Evolutionary conservation across 2,888 invertebrate genomes (phyloP).

Genomic region (Hirtodrosophila alboralis): DNA sequence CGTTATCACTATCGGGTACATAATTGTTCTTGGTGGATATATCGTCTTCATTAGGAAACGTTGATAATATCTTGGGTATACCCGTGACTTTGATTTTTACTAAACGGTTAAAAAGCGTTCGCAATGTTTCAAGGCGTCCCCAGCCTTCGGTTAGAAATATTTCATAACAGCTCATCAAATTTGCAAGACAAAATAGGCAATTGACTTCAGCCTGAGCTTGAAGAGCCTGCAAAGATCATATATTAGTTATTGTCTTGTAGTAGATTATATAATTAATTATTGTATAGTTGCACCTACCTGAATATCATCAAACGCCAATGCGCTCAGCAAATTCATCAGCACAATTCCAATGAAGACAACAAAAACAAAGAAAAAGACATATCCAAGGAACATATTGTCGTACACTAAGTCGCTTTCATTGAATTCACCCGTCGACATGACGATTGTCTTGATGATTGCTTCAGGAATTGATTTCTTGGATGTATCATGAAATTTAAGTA

Average conservation of each 20-base stretch:
- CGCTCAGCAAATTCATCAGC: slow-evolving; percentile 30
- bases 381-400: not conserved
- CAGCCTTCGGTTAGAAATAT: not conserved
- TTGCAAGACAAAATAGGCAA: slow-evolving; percentile 7
- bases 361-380: slow-evolving; percentile 16
- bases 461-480: fast-evolving
- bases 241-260: not conserved
- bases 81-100: not conserved
- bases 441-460: slow-evolving; percentile 13
- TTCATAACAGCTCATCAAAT: slow-evolving; percentile 20
- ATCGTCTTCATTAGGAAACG: slow-evolving; percentile 10
- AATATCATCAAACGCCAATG: slow-evolving; percentile 32
- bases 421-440: slow-evolving; percentile 42
- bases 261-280: no score
- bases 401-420: slow-evolving; percentile 5
- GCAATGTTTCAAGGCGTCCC: not conserved
- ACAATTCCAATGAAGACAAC: slow-evolving; percentile 28
- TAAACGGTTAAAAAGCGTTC: not conserved
- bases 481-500: slow-evolving; percentile 20
- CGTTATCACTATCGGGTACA: no score
- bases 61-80: not conserved
- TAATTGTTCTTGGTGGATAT: not conserved
- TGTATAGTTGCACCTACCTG: slow-evolving; percentile 17
- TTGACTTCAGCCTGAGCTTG: slow-evolving; percentile 21
- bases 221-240: slow-evolving; percentile 19